Evolutionary conservation across 1,140 invertebrate species (phyloP).

Genomic region (Drosophila simulans): DNA sequence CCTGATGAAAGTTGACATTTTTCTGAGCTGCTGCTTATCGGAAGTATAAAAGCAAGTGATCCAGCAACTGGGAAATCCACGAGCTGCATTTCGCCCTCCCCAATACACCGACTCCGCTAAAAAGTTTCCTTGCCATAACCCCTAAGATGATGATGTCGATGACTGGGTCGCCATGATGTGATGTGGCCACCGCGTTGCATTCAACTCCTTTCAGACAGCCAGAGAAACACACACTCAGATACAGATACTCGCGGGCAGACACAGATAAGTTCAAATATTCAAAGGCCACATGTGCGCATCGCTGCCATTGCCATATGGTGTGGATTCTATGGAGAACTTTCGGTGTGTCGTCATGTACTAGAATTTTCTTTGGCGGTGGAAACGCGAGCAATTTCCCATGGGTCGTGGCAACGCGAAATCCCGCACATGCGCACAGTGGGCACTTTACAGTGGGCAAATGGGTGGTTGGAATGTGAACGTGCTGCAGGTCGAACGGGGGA

Average conservation of each 20-base stretch:
- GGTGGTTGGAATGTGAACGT: constrained; percentile 28
- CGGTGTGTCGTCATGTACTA: constrained; percentile 43
- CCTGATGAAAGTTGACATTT: constrained; percentile 17
- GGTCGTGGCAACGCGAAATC: constrained; percentile 31
- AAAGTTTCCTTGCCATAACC: constrained; percentile 9
- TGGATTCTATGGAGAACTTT: constrained; percentile 39
- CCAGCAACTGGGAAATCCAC: constrained; percentile 39
- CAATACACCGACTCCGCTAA: not conserved
- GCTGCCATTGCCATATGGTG: constrained; percentile 31
- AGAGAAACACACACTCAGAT: constrained; percentile 30
- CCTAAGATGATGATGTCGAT: constrained; percentile 4
- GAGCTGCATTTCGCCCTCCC: constrained; percentile 16
- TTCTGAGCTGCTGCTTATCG: constrained; percentile 51
- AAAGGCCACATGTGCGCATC: constrained; percentile 35
- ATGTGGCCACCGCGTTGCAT: constrained; percentile 45
- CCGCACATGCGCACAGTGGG: constrained; percentile 60
- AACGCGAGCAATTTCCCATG: constrained; percentile 31
- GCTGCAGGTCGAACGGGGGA: constrained; percentile 5
- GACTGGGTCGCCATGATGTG: constrained; percentile 14
- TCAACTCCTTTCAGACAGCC: constrained; percentile 42
- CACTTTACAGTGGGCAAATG: constrained; percentile 16
- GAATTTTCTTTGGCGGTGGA: constrained; percentile 37
- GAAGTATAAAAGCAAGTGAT: constrained; percentile 61
- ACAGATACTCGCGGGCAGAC: constrained; percentile 13
- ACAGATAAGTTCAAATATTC: constrained; percentile 6